Evolutionary conservation across 2,888 invertebrate genomes (phyloP), one percentile per base, ranked within the genome.

Genomic region (Brachylomia viminalis): DNA sequence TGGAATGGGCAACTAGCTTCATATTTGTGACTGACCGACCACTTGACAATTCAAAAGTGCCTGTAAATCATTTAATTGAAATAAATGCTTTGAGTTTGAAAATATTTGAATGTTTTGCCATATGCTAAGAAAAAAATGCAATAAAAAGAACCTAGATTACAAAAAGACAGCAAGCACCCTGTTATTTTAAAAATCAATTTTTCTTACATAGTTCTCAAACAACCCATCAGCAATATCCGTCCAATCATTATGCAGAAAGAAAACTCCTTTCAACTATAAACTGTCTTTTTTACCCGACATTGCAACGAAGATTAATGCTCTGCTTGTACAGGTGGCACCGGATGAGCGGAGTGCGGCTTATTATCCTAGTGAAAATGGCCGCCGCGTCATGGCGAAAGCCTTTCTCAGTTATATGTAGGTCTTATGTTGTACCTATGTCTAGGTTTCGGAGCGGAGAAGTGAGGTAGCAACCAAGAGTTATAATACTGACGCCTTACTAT

Each of bases 271-370:
- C 13, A 82, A 73, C 62, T 83, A 77, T 49, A 82, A 77, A 77
- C 62, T 77, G 77, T 47, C 61, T 74, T 85, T 85, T 83, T 83
- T 83, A 73, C 52, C 38, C 74, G 73, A 74, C 82, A 45, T 58
- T 42, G 54, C 86, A 54, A 85, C 85, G 83, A 83, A 83, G 83
- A 83, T 83, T 83, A 85, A 83, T 83, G 83, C 33, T 72, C 47
- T 82, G 79, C 74, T 83, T 85, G 83, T 83, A 78, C 83, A 83
- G 83, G 83, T 83, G 83, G 66, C 47, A n/a, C n/a, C n/a, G n/a
- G n/a, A n/a, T n/a, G n/a, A 38, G 72, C 0, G 33, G 52, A 77
- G 83, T 74, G 74, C 73, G 82, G 82, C 68, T 83, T 83, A 83
- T 85, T 85, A 83, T 85, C 56, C 68, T 56, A 65, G 73, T 30